A percentile compares a stretch with the other conserved stretches of the same genome.
These are phyloP conservation scores for Leptopilina clavipes DNA, from an alignment of 1,140 invertebrate species.

Conservation along the genomic window DNA sequence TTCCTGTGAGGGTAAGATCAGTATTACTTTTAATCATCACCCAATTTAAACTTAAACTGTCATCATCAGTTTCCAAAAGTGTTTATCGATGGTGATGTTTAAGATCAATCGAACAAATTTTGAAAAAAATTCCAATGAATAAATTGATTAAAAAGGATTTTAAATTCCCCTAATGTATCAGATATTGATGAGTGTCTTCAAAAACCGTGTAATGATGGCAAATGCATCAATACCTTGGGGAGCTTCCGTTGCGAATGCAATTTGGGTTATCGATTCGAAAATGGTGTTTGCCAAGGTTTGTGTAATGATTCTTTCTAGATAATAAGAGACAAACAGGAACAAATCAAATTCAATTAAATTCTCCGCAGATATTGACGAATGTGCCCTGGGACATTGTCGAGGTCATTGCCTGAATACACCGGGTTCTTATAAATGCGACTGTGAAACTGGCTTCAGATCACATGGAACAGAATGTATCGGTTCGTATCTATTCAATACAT, in stretches of 20 bases:
- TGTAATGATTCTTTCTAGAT: slow-evolving; percentile 44
- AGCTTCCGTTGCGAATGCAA: slow-evolving; percentile 89
- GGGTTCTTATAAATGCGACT: slow-evolving; percentile 78
- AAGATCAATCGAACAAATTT: no score
- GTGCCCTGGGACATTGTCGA: slow-evolving; percentile 73
- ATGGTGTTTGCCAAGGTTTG: slow-evolving; percentile 79
- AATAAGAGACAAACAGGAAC: slow-evolving; percentile 22
- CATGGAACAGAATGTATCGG: slow-evolving; percentile 78
- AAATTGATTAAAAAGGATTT: slow-evolving; percentile 10
- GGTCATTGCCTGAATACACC: slow-evolving; percentile 76
- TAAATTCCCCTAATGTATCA: slow-evolving; percentile 47
- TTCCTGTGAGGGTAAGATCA: slow-evolving; percentile 62
- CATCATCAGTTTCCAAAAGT: no score
- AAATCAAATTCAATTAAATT: slow-evolving; percentile 46
- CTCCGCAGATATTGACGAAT: slow-evolving; percentile 81
- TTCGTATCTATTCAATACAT: no score
- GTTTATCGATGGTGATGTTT: no score
- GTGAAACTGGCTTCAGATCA: slow-evolving; percentile 81
- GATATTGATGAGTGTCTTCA: slow-evolving; percentile 83
- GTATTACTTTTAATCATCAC: no score
- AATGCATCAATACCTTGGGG: slow-evolving; percentile 87
- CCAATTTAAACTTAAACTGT: no score
- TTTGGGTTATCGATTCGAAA: slow-evolving; percentile 79
- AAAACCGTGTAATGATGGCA: slow-evolving; percentile 77
- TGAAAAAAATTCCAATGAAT: no score